Conservation (phyloP, 2,888 invertebrate genomes). For the Drosophila greeni region DNA sequence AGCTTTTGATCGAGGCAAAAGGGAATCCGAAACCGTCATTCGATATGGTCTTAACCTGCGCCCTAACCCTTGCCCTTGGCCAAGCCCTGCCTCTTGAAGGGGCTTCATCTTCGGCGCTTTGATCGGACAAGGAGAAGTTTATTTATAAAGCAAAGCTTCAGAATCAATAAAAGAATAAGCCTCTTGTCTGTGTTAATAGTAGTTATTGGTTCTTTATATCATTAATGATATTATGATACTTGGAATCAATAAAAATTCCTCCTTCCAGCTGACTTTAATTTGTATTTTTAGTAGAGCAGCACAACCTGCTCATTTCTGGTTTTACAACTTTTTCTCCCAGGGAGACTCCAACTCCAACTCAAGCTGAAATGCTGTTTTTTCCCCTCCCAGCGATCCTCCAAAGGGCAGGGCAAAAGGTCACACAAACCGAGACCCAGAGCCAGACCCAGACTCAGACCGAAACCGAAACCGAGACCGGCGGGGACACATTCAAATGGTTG, state of each 20-base stretch:
- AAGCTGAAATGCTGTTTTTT: not conserved
- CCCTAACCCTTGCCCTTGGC: constrained; percentile 3
- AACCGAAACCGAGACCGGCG: constrained; percentile 5
- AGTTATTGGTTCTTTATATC: not conserved
- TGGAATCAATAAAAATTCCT: not conserved
- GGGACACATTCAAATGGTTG: constrained; percentile 47
- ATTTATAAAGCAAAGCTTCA: not conserved
- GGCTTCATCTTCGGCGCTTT: not conserved
- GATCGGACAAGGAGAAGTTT: not conserved
- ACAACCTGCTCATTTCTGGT: constrained; percentile 7
- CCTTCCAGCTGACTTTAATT: not conserved
- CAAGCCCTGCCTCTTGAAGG: constrained; percentile 4
- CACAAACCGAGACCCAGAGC: constrained; percentile 4
- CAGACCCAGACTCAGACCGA: not conserved
- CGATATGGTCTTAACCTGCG: constrained; percentile 27
- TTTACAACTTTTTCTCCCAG: constrained; percentile 26
- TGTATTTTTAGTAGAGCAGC: not conserved
- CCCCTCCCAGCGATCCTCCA: not conserved
- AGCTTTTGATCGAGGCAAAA: constrained; percentile 32
- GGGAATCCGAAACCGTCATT: constrained; percentile 23
- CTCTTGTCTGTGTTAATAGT: not conserved
- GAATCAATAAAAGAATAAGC: not conserved
- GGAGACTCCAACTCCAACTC: not conserved
- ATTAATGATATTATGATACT: not conserved
- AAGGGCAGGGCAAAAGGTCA: constrained; percentile 31